A percentile compares a stretch with the other conserved stretches of the same genome.
Conservation (phyloP, 2,113 vertebrate genomes). For the Oryzias javanicus region DNA sequence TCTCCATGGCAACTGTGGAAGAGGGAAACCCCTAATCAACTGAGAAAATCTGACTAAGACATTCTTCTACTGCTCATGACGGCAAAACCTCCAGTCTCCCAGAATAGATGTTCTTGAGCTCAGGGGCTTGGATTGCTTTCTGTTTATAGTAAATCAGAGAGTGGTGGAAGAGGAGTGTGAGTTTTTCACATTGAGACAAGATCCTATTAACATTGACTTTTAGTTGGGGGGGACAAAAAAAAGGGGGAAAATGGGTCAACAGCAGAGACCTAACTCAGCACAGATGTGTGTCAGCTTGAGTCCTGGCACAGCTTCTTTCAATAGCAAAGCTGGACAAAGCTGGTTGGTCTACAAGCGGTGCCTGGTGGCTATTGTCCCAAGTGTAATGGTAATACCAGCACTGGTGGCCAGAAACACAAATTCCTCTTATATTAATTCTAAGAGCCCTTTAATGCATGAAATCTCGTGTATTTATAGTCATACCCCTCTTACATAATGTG, state of each 20-base stretch:
- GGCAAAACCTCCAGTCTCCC: conserved; percentile 18
- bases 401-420: conserved; percentile 38
- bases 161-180: conserved; percentile 1
- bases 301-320: conserved; percentile 57
- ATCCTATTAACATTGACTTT: conserved; percentile 20
- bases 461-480: conserved; percentile 27
- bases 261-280: conserved; percentile 57
- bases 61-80: conserved; percentile 30
- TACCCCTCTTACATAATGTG: conserved; percentile 58
- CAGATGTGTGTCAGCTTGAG: conserved; percentile 74
- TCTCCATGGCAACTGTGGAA: conserved; percentile 56
- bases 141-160: not conserved
- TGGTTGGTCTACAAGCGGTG: conserved; percentile 48
- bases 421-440: conserved; percentile 52
- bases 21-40: conserved; percentile 58
- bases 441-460: conserved; percentile 24
- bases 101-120: conserved; percentile 39
- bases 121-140: conserved; percentile 8
- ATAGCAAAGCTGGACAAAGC: conserved; percentile 43
- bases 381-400: conserved; percentile 27
- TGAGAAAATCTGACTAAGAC: conserved; percentile 47
- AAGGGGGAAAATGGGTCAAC: conserved; percentile 50
- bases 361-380: conserved; percentile 62
- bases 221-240: conserved; percentile 14
- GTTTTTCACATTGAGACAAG: conserved; percentile 14